phyloP scores from a whole-genome alignment of 2,888 invertebrate genomes.

The Drosophila neonasuta region DNA sequence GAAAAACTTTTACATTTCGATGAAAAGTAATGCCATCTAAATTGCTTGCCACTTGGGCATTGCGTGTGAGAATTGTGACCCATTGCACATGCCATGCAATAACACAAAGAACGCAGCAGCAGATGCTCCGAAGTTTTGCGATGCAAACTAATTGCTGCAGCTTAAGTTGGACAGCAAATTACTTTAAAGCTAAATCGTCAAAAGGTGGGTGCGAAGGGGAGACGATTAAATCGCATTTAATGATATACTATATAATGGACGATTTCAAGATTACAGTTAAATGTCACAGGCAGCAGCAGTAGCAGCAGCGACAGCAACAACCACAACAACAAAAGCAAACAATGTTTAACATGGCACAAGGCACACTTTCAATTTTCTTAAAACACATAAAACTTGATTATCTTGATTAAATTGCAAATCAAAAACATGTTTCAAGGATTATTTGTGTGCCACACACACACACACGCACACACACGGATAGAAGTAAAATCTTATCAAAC shows the following conservation, averaged over 20 bases:
- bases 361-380: slow-evolving; percentile 77
- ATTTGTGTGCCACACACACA: slow-evolving; percentile 53
- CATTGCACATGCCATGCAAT: slow-evolving; percentile 29
- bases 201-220: neutral
- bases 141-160: slow-evolving; percentile 56
- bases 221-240: slow-evolving; percentile 69
- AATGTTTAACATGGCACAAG: slow-evolving; percentile 66
- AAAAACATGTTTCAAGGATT: slow-evolving; percentile 79
- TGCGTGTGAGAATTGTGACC: slow-evolving; percentile 48
- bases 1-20: slow-evolving; percentile 76
- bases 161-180: neutral
- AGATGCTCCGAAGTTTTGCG: slow-evolving; percentile 10
- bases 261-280: slow-evolving; percentile 69
- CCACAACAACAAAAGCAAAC: slow-evolving; percentile 52
- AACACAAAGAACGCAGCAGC: slow-evolving; percentile 12
- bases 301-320: slow-evolving; percentile 6
- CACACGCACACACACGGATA: slow-evolving; percentile 14
- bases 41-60: slow-evolving; percentile 57
- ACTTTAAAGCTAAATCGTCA: neutral
- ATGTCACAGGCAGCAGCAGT: slow-evolving; percentile 24
- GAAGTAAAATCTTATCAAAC: slow-evolving; percentile 63
- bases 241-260: slow-evolving; percentile 63
- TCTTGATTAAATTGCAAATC: slow-evolving; percentile 79
- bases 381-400: slow-evolving; percentile 78
- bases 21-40: slow-evolving; percentile 62